Conservation (phyloP, 1,140 invertebrate species). For the Pseudomyrmex dendroicus region DNA sequence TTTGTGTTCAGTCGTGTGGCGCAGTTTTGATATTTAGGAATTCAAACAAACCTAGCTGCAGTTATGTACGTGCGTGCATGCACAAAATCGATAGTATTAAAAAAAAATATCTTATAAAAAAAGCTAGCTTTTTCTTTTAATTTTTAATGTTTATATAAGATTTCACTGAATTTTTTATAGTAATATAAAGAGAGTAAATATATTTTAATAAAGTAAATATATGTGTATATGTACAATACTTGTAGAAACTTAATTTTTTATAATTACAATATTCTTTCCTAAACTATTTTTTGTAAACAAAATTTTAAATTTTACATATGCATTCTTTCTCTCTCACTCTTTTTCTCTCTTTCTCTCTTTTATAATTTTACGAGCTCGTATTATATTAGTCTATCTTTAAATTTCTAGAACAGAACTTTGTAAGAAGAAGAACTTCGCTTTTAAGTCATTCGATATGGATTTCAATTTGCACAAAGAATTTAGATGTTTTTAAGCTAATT, state of each 20-base stretch:
- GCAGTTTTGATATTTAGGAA: conserved; percentile 39
- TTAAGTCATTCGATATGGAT: conserved; percentile 9
- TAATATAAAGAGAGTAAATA: background rate
- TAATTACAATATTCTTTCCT: background rate
- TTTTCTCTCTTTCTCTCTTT: too few relatives aligned
- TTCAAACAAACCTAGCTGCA: conserved; percentile 44
- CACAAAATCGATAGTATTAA: background rate
- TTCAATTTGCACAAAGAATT: conserved; percentile 36
- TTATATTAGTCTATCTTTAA: background rate
- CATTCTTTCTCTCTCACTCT: background rate
- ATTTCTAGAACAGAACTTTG: background rate
- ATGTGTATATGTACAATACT: background rate
- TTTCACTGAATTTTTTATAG: background rate
- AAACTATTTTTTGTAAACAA: background rate
- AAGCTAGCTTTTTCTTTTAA: conserved; percentile 44
- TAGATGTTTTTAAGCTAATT: background rate
- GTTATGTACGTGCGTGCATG: background rate
- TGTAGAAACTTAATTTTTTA: background rate
- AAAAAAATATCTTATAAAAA: background rate
- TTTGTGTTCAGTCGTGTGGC: conserved; percentile 9
- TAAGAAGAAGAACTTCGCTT: background rate
- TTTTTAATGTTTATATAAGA: background rate
- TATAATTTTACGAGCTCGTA: too few relatives aligned
- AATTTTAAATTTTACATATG: background rate
- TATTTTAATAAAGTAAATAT: too few relatives aligned